Base-by-base conservation (phyloP, 2,113 vertebrate genomes). In the Perca fluviatilis region DNA sequence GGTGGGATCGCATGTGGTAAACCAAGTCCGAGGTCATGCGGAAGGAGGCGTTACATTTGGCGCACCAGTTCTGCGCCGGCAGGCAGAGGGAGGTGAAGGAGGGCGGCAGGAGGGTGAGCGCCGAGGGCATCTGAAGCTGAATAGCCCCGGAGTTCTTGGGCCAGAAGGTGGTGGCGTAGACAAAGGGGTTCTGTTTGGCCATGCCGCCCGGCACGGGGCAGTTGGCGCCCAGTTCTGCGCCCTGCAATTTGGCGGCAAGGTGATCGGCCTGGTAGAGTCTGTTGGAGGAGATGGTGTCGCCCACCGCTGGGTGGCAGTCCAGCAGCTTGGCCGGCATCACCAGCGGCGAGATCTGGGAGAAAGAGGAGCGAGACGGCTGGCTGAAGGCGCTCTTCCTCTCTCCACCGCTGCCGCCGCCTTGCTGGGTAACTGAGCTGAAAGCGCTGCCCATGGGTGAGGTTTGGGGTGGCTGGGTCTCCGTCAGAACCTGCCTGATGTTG, bases 1-100 rank as follows among this genome's bases (percentile, higher is more conserved):
- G 98, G 86, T 99, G 98, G 19, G 98, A 99, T 58, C 98, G 93
- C 98, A 99, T 99, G 95, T 99, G 98, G 96, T 99, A 99, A 14
- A 99, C 98, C 85, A 99, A 94, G 96, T 99, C 98, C 57, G 98
- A 99, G 80, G 98, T 99, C 98, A 99, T 99, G 91, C 98, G 97
- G 93, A 99, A 99, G 19, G 98, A 99, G 76, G 98, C 98, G 87
- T 99, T 99, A 94, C 98, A 99, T 91, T 99, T 99, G 91, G 98
- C 98, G 77, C 98, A 99, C 98, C 98, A 99, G 95, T 99, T 99
- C 95, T 99, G 98, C 46, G 98, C 98, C 1, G 98, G 98, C 88
- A 99, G 95, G 84, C 98, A 99, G 70, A 99, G 96, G 15, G 98
- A 99, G 46, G 97, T 98, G 96, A 99, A 99, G 36, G 97, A 98